Evolutionary conservation across 2,797 vertebrate genomes (phyloP), one percentile per base, ranked within the genome.

Genomic region (Eptatretus atami): DNA sequence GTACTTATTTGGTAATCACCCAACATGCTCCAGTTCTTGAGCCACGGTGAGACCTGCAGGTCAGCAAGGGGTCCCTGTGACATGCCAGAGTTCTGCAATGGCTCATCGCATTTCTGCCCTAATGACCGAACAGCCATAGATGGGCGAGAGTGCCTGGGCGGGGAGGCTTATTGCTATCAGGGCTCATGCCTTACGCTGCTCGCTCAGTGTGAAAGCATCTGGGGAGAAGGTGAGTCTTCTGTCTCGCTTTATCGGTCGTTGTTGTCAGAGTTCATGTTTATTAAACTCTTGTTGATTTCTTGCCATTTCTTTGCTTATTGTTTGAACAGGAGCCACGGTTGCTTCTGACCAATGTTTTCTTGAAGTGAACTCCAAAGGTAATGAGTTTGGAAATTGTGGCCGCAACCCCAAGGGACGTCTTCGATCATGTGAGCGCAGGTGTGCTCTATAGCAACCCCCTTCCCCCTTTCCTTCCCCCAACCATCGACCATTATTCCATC

Each of bases 321-420:
- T 44, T 44, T 44, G 31, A 44, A n/a, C 57, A 61, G 57, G 24
- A 61, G 15, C 57, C 15, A 61, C 15, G 15, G 15, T 24, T 61
- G 57, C 57, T 61, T 61, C 57, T 61, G 57, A 61, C 9, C 15
- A 61, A 61, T 61, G 57, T 12, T 61, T 61, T 24, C 24, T 61
- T 10, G 24, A n/a, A n/a, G 57, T 61, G 15, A 61, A 61, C 57
- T n/a, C 57, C 15, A 61, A 61, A 61, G 57, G 57, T 12, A 61
- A 61, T 24, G 57, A 61, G 57, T 61, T 61, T 61, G 57, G 57
- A n/a, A 61, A 61, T 24, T 61, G 57, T 61, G 57, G 57, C 3
- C 15, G 15, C 15, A 25, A n/a, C 57, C 57, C 57, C 57, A 61
- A 25, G 2, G 57, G 57, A n/a, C 15, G 24, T n/a, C 24, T n/a